These are phyloP conservation scores for Drosophila paramelanica DNA, from an alignment of 2,888 invertebrate species.

Conservation along the genomic window DNA sequence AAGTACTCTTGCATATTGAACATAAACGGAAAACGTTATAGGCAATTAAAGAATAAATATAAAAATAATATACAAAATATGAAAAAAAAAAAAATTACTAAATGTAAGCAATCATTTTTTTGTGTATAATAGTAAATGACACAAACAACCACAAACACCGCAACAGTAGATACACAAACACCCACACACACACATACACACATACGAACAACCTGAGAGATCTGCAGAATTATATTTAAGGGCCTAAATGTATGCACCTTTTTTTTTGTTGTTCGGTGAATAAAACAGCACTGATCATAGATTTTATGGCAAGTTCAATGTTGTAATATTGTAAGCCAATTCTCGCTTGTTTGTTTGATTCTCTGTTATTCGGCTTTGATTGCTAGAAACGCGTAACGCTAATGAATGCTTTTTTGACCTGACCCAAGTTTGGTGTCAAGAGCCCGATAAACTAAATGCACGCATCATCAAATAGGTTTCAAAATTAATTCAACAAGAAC, in stretches of 20 bases:
- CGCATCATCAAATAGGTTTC: conserved; percentile 43
- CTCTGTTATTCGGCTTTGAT: conserved; percentile 15
- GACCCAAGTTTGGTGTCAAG: neutral
- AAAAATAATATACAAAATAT: conserved; percentile 14
- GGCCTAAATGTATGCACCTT: conserved; percentile 30
- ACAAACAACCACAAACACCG: conserved; percentile 32
- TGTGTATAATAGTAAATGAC: conserved; percentile 65
- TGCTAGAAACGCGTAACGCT: conserved; percentile 3
- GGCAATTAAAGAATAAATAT: conserved; percentile 29
- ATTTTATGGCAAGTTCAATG: conserved; percentile 1
- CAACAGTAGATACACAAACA: conserved; percentile 27
- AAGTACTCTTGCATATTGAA: conserved; percentile 33
- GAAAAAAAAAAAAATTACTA: conserved; percentile 16
- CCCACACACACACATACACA: conserved; percentile 3
- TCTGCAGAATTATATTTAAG: conserved; percentile 6
- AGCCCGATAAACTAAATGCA: conserved; percentile 9
- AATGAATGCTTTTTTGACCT: neutral
- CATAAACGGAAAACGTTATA: conserved; percentile 37
- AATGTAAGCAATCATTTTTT: conserved; percentile 46
- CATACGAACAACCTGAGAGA: conserved; percentile 12
- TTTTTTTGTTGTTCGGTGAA: neutral
- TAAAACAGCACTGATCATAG: neutral
- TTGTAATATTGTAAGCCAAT: neutral
- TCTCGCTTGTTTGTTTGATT: neutral
- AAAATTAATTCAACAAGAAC: conserved; percentile 36